Percentiles rank a stretch among this genome's conserved stretches.
These are phyloP conservation scores for Distichodus sexfasciatus DNA, from an alignment of 2,797 vertebrate species.

Conservation along the genomic window DNA sequence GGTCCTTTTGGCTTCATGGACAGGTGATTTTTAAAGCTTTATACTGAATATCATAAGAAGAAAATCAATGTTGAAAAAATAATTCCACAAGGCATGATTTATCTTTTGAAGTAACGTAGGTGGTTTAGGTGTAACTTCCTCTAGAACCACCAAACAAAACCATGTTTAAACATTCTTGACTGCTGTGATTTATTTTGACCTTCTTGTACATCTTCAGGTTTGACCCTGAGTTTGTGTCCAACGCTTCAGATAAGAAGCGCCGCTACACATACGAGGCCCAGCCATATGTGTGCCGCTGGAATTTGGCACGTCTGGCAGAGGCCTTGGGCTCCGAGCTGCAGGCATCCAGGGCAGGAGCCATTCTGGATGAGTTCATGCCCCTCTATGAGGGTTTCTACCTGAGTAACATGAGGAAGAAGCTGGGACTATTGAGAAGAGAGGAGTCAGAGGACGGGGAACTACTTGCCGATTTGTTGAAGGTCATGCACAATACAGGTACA, in stretches of 20 bases:
- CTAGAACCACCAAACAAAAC: too few relatives aligned
- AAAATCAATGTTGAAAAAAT: background rate
- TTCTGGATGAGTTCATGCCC: slow-evolving; percentile 70
- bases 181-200: background rate
- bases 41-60: background rate
- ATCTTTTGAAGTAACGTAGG: too few relatives aligned
- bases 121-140: too few relatives aligned
- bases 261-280: slow-evolving; percentile 80
- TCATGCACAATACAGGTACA: slow-evolving; percentile 78
- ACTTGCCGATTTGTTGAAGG: slow-evolving; percentile 73
- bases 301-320: slow-evolving; percentile 78
- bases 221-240: slow-evolving; percentile 81
- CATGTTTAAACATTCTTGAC: too few relatives aligned
- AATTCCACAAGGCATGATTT: too few relatives aligned
- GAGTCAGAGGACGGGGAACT: slow-evolving; percentile 69
- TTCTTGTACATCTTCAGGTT: slow-evolving; percentile 61
- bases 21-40: slow-evolving; percentile 61
- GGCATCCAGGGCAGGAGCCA: slow-evolving; percentile 59
- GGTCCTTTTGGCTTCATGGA: slow-evolving; percentile 86
- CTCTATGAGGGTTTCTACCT: slow-evolving; percentile 75
- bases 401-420: slow-evolving; percentile 79
- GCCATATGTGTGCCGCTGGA: slow-evolving; percentile 81
- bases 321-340: slow-evolving; percentile 77
- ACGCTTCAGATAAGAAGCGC: slow-evolving; percentile 75
- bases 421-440: slow-evolving; percentile 69